These are phyloP conservation scores for Tanypteryx hageni DNA, from an alignment of 2,888 invertebrate genomes.

Conservation along the genomic window DNA sequence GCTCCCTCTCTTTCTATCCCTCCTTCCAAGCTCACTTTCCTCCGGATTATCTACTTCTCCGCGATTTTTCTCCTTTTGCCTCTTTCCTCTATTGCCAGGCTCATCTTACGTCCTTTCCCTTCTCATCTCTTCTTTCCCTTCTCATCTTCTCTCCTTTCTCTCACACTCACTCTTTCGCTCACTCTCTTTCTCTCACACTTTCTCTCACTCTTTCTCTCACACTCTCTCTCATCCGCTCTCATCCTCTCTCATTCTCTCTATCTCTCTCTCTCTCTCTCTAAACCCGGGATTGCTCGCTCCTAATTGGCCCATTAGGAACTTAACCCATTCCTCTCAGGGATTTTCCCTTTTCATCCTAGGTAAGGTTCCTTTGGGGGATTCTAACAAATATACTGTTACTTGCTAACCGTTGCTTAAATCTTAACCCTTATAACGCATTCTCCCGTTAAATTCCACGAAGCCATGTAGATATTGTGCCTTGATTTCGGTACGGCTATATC, in stretches of 20 bases:
- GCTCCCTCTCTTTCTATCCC: not conserved
- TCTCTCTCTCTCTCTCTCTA: slow-evolving; percentile 18
- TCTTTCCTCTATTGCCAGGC: not conserved
- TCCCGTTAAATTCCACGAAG: not conserved
- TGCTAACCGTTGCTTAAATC: slow-evolving; percentile 22
- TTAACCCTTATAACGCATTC: not conserved
- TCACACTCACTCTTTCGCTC: not conserved
- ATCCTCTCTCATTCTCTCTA: not conserved
- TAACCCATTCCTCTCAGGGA: slow-evolving; percentile 52
- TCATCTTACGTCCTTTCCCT: too few species aligned
- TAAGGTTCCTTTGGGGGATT: slow-evolving; percentile 19
- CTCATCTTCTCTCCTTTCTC: too few species aligned
- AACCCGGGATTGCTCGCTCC: slow-evolving; percentile 29
- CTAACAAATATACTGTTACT: slow-evolving; percentile 10
- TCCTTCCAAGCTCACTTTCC: not conserved
- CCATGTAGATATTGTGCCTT: not conserved
- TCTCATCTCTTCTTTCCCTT: too few species aligned
- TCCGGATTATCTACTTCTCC: slow-evolving; percentile 10
- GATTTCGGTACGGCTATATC: not conserved
- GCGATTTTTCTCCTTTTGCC: not conserved
- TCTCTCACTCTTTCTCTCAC: not conserved
- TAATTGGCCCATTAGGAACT: slow-evolving; percentile 61
- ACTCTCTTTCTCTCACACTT: not conserved
- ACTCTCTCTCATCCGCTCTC: not conserved
- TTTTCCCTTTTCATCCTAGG: slow-evolving; percentile 34